Base-by-base conservation (phyloP, 2,888 invertebrate species). In the Masnerella sp. region DNA sequence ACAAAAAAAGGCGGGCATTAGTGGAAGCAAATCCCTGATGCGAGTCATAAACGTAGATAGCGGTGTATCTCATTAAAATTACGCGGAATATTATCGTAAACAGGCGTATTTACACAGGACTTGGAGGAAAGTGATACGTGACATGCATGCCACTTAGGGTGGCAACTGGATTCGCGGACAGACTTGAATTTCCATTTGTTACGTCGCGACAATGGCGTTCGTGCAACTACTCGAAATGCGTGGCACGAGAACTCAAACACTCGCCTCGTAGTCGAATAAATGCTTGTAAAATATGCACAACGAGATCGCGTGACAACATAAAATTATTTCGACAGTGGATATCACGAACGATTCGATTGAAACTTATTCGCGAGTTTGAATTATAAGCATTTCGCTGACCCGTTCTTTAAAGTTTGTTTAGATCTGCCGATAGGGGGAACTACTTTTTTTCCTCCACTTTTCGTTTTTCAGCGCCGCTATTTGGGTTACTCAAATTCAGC, bases 121-220 rank as follows among this genome's bases (percentile, higher is more conserved):
- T 70, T 69, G 78, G 68, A 77, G 81, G 82, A 81, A 84, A 85
- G 84, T 84, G 84, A 85, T 84, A 85, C 85, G 84, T 84, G 84
- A 85, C 86, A 85, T 83, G 85, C 85, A 85, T 85, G 80, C 81
- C 79, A 74, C 78, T 74, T 75, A 77, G 79, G 77, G 78, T 72
- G 78, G 79, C 78, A 78, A 79, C 78, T 80, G 78, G 79, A 84
- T 83, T 82, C 81, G 77, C 80, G 77, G 65, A 73, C 78, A 79
- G 81, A 80, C 81, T 83, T 79, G 81, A 81, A 83, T 83, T 83
- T 81, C 81, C 81, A 84, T 83, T 83, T 82, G 81, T 82, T 82
- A 79, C 79, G 76, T 75, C 38, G 72, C 82, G 82, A 80, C 81
- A 81, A 81, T 81, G 81, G 79, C 77, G 76, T 76, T 62, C 74